phyloP scores from a whole-genome alignment of 2,113 vertebrate genomes.

The Pangasianodon gigas region DNA sequence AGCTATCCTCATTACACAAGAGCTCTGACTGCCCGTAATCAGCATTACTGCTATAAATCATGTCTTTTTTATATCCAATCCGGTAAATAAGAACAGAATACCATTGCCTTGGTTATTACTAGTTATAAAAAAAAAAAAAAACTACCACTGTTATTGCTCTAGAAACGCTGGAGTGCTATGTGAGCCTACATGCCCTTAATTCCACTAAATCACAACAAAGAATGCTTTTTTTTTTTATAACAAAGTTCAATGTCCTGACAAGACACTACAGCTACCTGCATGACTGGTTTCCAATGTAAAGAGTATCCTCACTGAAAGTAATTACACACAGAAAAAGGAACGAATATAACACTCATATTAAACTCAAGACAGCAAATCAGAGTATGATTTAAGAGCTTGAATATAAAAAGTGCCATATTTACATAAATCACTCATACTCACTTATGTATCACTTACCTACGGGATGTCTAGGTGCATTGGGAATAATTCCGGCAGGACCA shows the following conservation, averaged over 20 bases:
- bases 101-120: background rate
- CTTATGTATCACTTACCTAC: constrained; percentile 2
- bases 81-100: background rate
- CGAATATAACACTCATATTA: background rate
- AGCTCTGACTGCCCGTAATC: background rate
- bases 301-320: background rate
- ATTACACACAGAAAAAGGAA: background rate
- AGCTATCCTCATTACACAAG: background rate
- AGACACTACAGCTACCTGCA: background rate
- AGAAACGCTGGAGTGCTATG: background rate
- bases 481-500: background rate
- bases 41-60: constrained; percentile 1
- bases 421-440: background rate
- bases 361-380: background rate
- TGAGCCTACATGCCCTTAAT: background rate
- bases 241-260: background rate
- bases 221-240: background rate
- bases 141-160: background rate
- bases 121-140: background rate
- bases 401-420: background rate
- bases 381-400: background rate
- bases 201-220: background rate
- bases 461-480: background rate
- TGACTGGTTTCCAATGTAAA: background rate
- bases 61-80: background rate